Base-by-base conservation (phyloP, 2,888 invertebrate species). In the Ophioninae sp. region DNA sequence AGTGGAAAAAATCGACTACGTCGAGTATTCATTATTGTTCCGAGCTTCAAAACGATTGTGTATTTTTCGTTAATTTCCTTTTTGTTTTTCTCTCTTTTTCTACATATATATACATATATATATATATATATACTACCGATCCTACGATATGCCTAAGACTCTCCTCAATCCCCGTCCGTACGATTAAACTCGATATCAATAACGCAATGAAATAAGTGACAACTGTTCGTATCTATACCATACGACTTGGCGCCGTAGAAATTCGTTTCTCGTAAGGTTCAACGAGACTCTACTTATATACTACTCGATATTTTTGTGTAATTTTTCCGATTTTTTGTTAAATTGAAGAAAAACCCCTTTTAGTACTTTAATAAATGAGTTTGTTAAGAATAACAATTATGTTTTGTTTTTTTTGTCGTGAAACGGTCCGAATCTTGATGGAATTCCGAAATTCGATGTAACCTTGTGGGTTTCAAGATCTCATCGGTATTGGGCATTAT, bases 361-460 rank as follows among this genome's bases (percentile, higher is more conserved):
- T 88, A 89, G 87, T 88, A 88, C 86, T 89, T 90, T 88, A 90
- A 90, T 90, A 90, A 89, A 90, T 88, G 88, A 87, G 88, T 89
- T 89, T 89, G 87, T 89, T 88, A 88, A 86, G 87, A 89, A 83
- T 81, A 78, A 83, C 78, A 61, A 63, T 74, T 74, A 59, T 39
- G 37, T 73, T 73, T 51, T 51, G 17, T 51, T 51, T 51, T 51
- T 17, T 51, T 6, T 68, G 67, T 44, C 64, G 30, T 30, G 30
- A 30, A 30, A 30, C 30, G 30, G 30, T 30, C 30, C 30, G 30
- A 30, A 30, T 2, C 3, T 30, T 30, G 30, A 30, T 30, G 30
- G 30, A n/a, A n/a, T n/a, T n/a, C n/a, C 23, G 17, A 72, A 30
- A 65, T 56, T 56, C 71, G 23, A 39, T 6, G 68, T 41, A 9